These are phyloP conservation scores for Cygnus buccinator DNA, from an alignment of 2,113 vertebrate genomes.

Conservation along the genomic window DNA sequence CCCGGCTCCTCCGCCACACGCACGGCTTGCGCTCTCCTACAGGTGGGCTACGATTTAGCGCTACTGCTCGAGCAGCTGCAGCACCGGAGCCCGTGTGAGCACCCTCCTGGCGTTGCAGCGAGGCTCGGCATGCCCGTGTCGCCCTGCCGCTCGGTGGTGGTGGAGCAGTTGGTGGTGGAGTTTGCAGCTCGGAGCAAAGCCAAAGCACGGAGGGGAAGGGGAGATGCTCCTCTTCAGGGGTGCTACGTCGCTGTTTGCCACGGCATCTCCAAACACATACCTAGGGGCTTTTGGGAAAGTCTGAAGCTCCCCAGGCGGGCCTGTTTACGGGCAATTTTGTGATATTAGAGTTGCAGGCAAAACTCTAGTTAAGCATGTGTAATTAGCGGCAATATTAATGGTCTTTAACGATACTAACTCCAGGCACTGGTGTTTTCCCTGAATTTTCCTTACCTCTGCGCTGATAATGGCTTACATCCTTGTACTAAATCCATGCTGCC, in stretches of 20 bases:
- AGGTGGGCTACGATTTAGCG: neutral
- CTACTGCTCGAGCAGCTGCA: neutral
- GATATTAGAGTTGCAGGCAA: neutral
- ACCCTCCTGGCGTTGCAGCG: neutral
- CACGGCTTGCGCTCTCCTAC: neutral
- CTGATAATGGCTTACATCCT: slow-evolving; percentile 25
- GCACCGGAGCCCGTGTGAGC: neutral
- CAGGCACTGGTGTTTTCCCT: slow-evolving; percentile 8
- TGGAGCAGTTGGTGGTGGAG: neutral
- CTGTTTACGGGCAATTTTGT: neutral
- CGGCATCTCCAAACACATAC: neutral
- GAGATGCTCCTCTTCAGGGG: neutral
- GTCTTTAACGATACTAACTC: neutral
- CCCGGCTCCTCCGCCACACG: neutral
- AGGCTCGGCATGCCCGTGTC: neutral
- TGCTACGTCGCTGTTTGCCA: fast-evolving
- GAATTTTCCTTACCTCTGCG: slow-evolving; percentile 12
- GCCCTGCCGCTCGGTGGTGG: neutral
- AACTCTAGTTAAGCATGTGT: neutral
- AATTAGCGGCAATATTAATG: slow-evolving; percentile 38
- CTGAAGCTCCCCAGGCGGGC: neutral
- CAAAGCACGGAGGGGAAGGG: neutral
- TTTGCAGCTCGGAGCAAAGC: neutral
- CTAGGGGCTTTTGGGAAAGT: neutral
- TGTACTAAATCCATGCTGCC: neutral